These are phyloP conservation scores for Trinorchestia longiramus DNA, from an alignment of 1,140 invertebrate species.

Conservation along the genomic window DNA sequence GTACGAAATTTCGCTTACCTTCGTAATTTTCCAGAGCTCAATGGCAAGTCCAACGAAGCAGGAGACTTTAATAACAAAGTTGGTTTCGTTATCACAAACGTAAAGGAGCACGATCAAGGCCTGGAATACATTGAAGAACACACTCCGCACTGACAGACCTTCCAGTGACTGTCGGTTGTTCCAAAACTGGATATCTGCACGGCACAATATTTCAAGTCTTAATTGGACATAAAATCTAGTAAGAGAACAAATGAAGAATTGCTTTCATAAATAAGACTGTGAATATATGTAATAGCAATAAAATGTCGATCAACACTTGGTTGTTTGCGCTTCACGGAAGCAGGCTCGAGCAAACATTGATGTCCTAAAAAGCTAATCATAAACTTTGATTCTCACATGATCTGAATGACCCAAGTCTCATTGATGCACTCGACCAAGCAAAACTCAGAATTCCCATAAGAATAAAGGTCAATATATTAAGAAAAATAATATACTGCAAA, in stretches of 20 bases:
- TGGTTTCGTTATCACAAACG: conserved; percentile 98
- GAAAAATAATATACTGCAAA: too few relatives aligned
- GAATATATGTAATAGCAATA: not conserved
- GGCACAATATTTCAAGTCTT: conserved; percentile 61
- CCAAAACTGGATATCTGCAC: conserved; percentile 98
- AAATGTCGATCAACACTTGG: not conserved
- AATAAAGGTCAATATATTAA: too few relatives aligned
- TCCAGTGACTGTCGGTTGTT: conserved; percentile 96
- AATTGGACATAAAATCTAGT: not conserved
- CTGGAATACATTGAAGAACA: conserved; percentile 99
- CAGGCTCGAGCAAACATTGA: too few relatives aligned
- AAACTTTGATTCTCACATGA: too few relatives aligned
- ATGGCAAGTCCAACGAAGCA: conserved; percentile 95
- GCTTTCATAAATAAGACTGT: not conserved
- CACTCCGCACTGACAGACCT: conserved; percentile 95
- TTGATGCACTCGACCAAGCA: too few relatives aligned
- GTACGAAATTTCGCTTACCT: conserved; percentile 74
- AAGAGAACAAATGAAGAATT: not conserved
- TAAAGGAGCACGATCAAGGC: conserved; percentile 94
- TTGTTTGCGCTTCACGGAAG: too few relatives aligned
- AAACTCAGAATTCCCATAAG: too few relatives aligned
- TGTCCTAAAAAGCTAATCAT: too few relatives aligned
- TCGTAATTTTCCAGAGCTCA: conserved; percentile 99
- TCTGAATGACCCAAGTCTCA: too few relatives aligned
- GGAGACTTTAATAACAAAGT: conserved; percentile 92